Percentiles rank a stretch among this genome's conserved stretches.
Conservation (phyloP, 2,888 invertebrate species). For the Megamerina dolium region DNA sequence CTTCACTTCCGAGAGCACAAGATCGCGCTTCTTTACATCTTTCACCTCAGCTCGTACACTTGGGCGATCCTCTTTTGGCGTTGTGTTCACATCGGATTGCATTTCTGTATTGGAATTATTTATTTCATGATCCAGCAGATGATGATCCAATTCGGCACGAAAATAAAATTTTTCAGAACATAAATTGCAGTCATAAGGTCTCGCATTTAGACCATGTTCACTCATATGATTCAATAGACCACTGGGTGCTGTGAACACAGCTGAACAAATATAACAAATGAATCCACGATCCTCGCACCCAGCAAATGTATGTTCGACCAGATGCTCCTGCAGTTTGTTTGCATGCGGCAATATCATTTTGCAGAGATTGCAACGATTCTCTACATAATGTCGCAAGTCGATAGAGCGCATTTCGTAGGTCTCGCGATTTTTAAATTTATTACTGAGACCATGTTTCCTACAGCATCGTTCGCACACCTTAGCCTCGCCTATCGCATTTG, state of each 20-base stretch:
- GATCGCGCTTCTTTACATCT: slow-evolving; percentile 14
- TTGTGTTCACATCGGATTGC: slow-evolving; percentile 11
- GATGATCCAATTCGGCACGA: slow-evolving; percentile 85
- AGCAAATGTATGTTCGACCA: slow-evolving; percentile 89
- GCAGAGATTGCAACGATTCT: slow-evolving; percentile 67
- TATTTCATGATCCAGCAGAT: slow-evolving; percentile 58
- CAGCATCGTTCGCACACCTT: slow-evolving; percentile 70
- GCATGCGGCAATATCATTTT: slow-evolving; percentile 70
- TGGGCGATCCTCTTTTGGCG: slow-evolving; percentile 18
- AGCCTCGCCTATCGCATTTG: slow-evolving; percentile 41
- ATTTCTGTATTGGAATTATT: slow-evolving; percentile 17
- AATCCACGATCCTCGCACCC: slow-evolving; percentile 70
- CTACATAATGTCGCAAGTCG: slow-evolving; percentile 32
- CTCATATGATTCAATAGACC: slow-evolving; percentile 78
- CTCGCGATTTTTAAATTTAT: slow-evolving; percentile 26
- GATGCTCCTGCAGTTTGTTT: slow-evolving; percentile 76
- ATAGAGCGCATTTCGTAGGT: slow-evolving; percentile 13
- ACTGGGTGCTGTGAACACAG: slow-evolving; percentile 76
- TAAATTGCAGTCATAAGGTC: slow-evolving; percentile 79
- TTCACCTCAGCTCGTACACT: neutral
- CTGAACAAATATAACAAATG: slow-evolving; percentile 82
- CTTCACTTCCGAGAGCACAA: slow-evolving; percentile 21
- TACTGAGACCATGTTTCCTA: slow-evolving; percentile 51
- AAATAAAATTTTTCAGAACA: slow-evolving; percentile 87
- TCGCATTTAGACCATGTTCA: slow-evolving; percentile 74